phyloP scores from a whole-genome alignment of 2,113 vertebrate genomes.

The Salvelinus fontinalis region DNA sequence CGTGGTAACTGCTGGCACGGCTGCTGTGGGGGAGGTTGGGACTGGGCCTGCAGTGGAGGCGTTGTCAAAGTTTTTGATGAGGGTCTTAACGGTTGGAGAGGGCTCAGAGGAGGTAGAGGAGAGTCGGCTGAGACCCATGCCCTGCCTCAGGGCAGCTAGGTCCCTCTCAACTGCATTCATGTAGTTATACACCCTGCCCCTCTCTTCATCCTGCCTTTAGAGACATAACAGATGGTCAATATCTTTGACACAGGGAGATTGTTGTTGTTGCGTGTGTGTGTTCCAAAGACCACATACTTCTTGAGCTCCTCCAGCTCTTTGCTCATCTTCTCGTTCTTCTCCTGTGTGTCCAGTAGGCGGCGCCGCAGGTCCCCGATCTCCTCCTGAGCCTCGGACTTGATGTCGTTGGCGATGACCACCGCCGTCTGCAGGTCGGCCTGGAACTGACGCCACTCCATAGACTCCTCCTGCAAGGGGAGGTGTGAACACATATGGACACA shows the following conservation, averaged over 20 bases:
- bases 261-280: too few relatives aligned
- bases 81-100: slow-evolving; percentile 85
- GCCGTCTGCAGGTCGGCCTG: slow-evolving; percentile 54
- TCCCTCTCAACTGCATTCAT: slow-evolving; percentile 88
- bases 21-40: slow-evolving; percentile 20
- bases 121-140: slow-evolving; percentile 82
- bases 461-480: slow-evolving; percentile 41
- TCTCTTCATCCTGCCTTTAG: slow-evolving; percentile 83
- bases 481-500: slow-evolving; percentile 1
- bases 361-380: slow-evolving; percentile 49
- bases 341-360: slow-evolving; percentile 48
- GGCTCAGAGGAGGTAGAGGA: slow-evolving; percentile 86
- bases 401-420: slow-evolving; percentile 53
- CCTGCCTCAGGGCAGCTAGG: slow-evolving; percentile 81
- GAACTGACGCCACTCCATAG: slow-evolving; percentile 52
- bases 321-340: slow-evolving; percentile 51
- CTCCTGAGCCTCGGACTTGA: slow-evolving; percentile 53
- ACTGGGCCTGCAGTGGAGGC: slow-evolving; percentile 64
- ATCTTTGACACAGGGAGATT: neutral
- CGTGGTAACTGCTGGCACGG: slow-evolving; percentile 57
- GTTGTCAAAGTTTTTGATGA: slow-evolving; percentile 88
- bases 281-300: slow-evolving; percentile 30
- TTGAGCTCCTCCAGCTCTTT: slow-evolving; percentile 53
- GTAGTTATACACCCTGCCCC: slow-evolving; percentile 85
- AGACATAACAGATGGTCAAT: slow-evolving; percentile 1